Base-by-base conservation (phyloP, 2,113 vertebrate species). In the Poeciliopsis prolifica region DNA sequence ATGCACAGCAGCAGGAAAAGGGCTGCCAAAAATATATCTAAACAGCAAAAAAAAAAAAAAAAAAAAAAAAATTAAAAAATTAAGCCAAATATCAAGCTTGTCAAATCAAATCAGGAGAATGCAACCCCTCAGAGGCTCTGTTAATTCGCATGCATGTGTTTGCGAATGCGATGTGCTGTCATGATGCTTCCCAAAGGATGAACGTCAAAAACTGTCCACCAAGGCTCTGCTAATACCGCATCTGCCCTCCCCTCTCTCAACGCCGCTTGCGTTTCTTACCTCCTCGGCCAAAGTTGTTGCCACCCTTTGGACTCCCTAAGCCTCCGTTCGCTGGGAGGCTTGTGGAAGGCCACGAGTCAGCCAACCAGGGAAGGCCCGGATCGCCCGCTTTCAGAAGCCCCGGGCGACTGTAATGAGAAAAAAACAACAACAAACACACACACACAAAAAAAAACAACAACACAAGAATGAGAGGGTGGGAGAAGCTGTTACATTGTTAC, bases 271-370 rank as follows among this genome's bases (percentile, higher is more conserved):
- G 82, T 66, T 79, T 70, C 86, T 86, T 93, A 98, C 97, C 97
- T 95, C 95, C 96, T 88, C 96, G 94, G 74, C 96, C 94, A 76
- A 97, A 98, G 95, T 96, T 98, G 37, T 90, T 93, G 79, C 96
- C 92, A 80, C 96, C 95, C 83, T 95, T 97, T 5, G 96, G 95
- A 75, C 96, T 97, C 70, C 94, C 96, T 71, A 92, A 95, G 81
- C 95, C 96, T 44, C 95, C 96, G 72, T 96, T 97, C 29, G 97
- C 96, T 0, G 97, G 97, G 81, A 98, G 95, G 91, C 96, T 97
- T 1, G 97, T 96, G 35, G 97, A 96, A 73, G 97, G 97, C 97
- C 97, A 98, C 4, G 97, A 98, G 88, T 98, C 97, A 67, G 97
- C 97, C 88, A 98, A 93, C 97, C 97, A 98, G 54, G 96, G 97